A percentile compares a stretch with the other conserved stretches of the same genome.
phyloP scores from a whole-genome alignment of 2,888 invertebrate genomes.

The Noctua janthe region DNA sequence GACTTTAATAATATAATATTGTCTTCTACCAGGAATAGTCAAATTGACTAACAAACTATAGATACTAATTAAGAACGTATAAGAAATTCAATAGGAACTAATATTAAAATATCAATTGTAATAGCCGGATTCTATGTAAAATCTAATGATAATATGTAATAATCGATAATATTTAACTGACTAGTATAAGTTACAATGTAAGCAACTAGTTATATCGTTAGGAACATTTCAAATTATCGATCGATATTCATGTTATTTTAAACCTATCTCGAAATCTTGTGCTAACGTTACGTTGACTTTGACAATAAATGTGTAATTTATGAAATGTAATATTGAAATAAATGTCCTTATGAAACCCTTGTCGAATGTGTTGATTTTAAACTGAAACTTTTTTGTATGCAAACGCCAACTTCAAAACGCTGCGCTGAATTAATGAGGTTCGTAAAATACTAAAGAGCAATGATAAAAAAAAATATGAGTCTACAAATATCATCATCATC shows the following conservation, averaged over 20 bases:
- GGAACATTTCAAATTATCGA: slow-evolving; percentile 70
- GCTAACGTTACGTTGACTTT: slow-evolving; percentile 89
- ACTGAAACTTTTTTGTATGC: slow-evolving; percentile 32
- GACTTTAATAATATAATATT: background rate
- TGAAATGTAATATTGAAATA: slow-evolving; percentile 83
- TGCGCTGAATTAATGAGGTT: slow-evolving; percentile 33
- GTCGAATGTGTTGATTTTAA: slow-evolving; percentile 58
- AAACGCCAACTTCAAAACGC: slow-evolving; percentile 25
- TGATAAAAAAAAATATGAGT: slow-evolving; percentile 8
- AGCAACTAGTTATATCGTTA: slow-evolving; percentile 67
- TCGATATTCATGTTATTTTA: slow-evolving; percentile 70
- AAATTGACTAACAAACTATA: slow-evolving; percentile 14
- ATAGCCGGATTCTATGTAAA: slow-evolving; percentile 55
- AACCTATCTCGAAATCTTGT: slow-evolving; percentile 78
- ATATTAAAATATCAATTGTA: slow-evolving; percentile 48
- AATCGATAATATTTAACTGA: slow-evolving; percentile 70
- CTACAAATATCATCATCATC: background rate
- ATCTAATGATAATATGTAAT: slow-evolving; percentile 54
- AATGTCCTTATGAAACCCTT: slow-evolving; percentile 80
- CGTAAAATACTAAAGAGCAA: slow-evolving; percentile 28
- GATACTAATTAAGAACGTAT: slow-evolving; percentile 20
- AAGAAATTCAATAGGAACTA: slow-evolving; percentile 44
- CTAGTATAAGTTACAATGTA: slow-evolving; percentile 68
- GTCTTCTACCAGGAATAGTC: background rate
- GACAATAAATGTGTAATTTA: slow-evolving; percentile 90